Evolutionary conservation across 2,113 vertebrate genomes (phyloP).

Genomic region (Colistium nudipinnis): DNA sequence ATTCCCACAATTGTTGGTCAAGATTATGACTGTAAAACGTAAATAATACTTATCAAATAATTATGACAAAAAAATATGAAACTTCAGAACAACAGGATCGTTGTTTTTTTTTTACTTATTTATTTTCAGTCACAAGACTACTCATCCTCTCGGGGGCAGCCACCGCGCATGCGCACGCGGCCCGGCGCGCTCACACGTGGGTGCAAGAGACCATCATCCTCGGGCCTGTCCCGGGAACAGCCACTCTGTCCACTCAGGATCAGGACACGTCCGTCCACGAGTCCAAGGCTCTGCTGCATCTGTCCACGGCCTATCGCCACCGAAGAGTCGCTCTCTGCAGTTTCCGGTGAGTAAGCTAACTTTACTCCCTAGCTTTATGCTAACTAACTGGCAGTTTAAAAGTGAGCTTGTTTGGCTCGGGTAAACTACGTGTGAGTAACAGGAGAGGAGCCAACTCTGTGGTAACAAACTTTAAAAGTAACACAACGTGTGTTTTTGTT

Average conservation of each 20-base stretch:
- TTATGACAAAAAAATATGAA: no score
- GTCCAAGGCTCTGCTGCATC: no score
- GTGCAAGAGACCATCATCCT: background rate
- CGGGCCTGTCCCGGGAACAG: background rate
- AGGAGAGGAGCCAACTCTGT: background rate
- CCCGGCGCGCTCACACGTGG: constrained; percentile 8
- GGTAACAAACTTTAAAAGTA: background rate
- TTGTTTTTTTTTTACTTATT: no score
- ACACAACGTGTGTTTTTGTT: background rate
- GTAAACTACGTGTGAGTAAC: background rate
- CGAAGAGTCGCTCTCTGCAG: background rate
- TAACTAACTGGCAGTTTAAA: constrained; percentile 13
- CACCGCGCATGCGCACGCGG: constrained; percentile 61
- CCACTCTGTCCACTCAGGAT: background rate
- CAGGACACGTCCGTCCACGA: no score
- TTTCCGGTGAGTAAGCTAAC: constrained; percentile 52
- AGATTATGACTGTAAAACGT: no score
- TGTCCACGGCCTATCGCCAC: background rate
- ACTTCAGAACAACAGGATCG: no score
- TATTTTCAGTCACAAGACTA: no score
- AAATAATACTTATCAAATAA: no score
- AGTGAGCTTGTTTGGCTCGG: constrained; percentile 31
- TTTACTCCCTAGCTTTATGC: constrained; percentile 27
- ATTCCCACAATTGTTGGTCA: no score
- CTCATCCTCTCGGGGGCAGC: no score